Conservation (phyloP, 2,888 invertebrate genomes). For the Xestobium rufovillosum region DNA sequence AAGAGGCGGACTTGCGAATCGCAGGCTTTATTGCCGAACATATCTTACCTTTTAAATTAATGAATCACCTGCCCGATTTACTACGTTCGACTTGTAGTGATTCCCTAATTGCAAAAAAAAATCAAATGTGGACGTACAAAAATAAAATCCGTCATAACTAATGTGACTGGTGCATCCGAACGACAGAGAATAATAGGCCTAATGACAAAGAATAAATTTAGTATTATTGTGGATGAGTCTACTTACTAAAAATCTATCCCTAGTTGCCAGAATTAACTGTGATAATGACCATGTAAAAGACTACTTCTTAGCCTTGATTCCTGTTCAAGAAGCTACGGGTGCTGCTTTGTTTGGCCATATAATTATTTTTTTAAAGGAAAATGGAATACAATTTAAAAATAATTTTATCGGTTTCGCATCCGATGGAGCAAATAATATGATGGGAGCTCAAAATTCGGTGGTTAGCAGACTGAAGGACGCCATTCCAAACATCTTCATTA, state of each 20-base stretch:
- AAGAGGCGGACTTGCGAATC: constrained; percentile 4
- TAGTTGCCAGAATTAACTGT: constrained; percentile 4
- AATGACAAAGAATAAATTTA: constrained; percentile 5
- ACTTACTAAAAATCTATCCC: constrained; percentile 3
- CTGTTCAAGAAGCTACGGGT: too few species aligned
- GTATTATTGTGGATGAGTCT: constrained; percentile 7
- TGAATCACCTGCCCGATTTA: constrained; percentile 1
- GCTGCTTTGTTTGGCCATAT: too few species aligned
- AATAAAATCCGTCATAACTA: constrained; percentile 4
- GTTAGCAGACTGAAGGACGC: constrained; percentile 8
- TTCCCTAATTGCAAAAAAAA: constrained; percentile 4
- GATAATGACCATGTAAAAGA: constrained; percentile 5
- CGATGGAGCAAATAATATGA: constrained; percentile 3
- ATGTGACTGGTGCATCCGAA: constrained; percentile 1
- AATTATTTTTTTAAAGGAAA: too few species aligned
- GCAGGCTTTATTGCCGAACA: constrained; percentile 6
- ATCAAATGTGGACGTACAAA: constrained; percentile 8
- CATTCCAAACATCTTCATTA: constrained; percentile 12
- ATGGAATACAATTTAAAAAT: too few species aligned
- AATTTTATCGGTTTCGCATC: constrained; percentile 1
- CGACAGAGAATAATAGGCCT: constrained; percentile 2
- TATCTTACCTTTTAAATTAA: constrained; percentile 10
- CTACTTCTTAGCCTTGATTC: too few species aligned
- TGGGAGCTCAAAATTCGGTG: constrained; percentile 3
- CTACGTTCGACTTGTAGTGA: not conserved